Base-by-base conservation (phyloP, 2,888 invertebrate species). In the Leucophora obtusa region DNA sequence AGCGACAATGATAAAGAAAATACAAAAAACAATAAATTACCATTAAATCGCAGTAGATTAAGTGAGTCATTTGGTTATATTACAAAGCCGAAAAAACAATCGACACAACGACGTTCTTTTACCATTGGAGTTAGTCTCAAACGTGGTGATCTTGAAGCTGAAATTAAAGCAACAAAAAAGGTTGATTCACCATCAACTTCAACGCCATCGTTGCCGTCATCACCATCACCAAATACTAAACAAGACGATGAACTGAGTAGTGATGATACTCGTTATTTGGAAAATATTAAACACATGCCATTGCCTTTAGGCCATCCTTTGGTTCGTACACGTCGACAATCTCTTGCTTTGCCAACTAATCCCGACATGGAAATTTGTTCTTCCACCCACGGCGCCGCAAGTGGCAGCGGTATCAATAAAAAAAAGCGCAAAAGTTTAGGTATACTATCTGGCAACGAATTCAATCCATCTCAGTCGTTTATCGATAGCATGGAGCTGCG, bases 381-480 rank as follows among this genome's bases (percentile, higher is more conserved):
- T 68, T 1, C 66, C n/a, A 11, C 65, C 9, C 11, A 63, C 33
- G 24, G 14, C 0, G 50, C 9, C 1, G 10, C 65, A 10, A 9
- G 59, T 33, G 24, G 10, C 0, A 47, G 10, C 1, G 21, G 8
- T 0, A 15, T 11, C 8, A 21, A 4, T 8, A 82, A 72, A 18
- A 79, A 70, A 6, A 73, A 68, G 28, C 83, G 82, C 11, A 75
- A 80, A 59, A 83, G 78, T 65, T 53, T 83, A 35, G 74, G 69
- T 7, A 14, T 63, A 38, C 33, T 72, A n/a, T 66, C 72, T 11
- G 54, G n/a, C 10, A 70, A 51, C 50, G 82, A 83, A 18, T 79
- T 80, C n/a, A 79, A 70, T 43, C 87, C 88, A 5, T 88, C 89
- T 0, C 86, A 87, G 50, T 89, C 89, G 1, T 87, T 88, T 50